Percentiles rank a stretch among this genome's conserved stretches.
Conservation (phyloP, 1,140 invertebrate species). For the Melipona quadrifasciata region DNA sequence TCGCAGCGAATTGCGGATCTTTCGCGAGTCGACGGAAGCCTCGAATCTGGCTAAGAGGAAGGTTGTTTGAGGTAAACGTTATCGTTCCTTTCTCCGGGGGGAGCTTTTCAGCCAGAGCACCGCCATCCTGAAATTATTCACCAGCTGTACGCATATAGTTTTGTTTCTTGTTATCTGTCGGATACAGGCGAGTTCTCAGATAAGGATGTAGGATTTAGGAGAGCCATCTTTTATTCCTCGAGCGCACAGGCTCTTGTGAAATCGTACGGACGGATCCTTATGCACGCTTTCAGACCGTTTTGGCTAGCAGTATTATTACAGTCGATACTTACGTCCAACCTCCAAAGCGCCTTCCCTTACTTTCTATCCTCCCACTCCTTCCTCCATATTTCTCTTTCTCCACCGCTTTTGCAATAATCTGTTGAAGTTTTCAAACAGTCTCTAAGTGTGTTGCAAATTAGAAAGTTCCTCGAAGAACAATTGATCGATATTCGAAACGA, state of each 20-base stretch:
- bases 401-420: constrained; percentile 25
- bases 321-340: constrained; percentile 36
- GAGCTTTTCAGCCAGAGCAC: not conserved
- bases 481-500: not conserved
- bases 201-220: constrained; percentile 11
- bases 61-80: constrained; percentile 8
- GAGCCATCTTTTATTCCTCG: constrained; percentile 21
- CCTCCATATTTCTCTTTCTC: not conserved
- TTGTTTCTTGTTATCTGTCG: constrained; percentile 27
- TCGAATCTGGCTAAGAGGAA: not conserved
- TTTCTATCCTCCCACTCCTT: too few relatives aligned
- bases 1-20: not conserved
- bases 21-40: not conserved
- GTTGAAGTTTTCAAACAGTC: constrained; percentile 21
- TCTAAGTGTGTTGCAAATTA: constrained; percentile 17
- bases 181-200: constrained; percentile 4
- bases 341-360: not conserved
- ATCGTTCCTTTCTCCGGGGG: not conserved
- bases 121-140: constrained; percentile 20
- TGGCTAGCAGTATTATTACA: constrained; percentile 44
- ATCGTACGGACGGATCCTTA: constrained; percentile 42
- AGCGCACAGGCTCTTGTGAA: constrained; percentile 3
- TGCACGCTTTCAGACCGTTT: constrained; percentile 37
- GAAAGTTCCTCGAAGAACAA: constrained; percentile 7
- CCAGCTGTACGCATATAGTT: constrained; percentile 1